Base-by-base conservation (phyloP, 2,888 invertebrate species). In the Eupsilia transversa region DNA sequence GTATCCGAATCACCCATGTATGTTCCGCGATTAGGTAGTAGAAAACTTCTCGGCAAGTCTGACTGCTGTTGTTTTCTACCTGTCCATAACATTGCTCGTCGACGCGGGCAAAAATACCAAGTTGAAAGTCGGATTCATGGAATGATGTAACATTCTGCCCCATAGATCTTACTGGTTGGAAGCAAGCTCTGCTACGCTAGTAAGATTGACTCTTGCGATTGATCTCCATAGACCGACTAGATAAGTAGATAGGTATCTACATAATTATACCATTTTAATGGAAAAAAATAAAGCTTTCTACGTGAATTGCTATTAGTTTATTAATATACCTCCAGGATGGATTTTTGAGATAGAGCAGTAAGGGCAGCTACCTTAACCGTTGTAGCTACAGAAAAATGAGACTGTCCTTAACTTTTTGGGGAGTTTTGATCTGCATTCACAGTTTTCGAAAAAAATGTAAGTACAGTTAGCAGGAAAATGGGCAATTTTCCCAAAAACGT, bases 221-320 rank as follows among this genome's bases (percentile, higher is more conserved):
- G 43, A 27, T 30, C 17, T 72, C 7, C 23, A n/a, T n/a, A 20
- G 10, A 27, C 12, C 12, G 63, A 63, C 9, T 17, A 38, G 27
- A 27, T 27, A 20, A 63, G 17, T 17, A 38, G 27, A 27, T 27
- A 20, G 41, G 20, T 27, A 63, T n/a, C n/a, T n/a, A n/a, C n/a
- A n/a, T n/a, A n/a, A 6, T 12, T 20, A 35, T 10, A 27, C 27
- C 41, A 41, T 30, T 30, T 14, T 30, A 64, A 30, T 7, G 14
- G 30, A 23, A 14, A 33, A 46, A 54, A 33, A 33, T 30, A 23
- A 17, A 41, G 10, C 38, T 73, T 38, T n/a, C 49, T 73, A 61
- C 20, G 41, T 61, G 33, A 61, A 74, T 23, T 49, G 14, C 30
- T 74, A 49, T 27, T n/a, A 33, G 5, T 35, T 70, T 41, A 52